phyloP scores from a whole-genome alignment of 2,888 invertebrate species.

The Petrolisthes manimaculis region DNA sequence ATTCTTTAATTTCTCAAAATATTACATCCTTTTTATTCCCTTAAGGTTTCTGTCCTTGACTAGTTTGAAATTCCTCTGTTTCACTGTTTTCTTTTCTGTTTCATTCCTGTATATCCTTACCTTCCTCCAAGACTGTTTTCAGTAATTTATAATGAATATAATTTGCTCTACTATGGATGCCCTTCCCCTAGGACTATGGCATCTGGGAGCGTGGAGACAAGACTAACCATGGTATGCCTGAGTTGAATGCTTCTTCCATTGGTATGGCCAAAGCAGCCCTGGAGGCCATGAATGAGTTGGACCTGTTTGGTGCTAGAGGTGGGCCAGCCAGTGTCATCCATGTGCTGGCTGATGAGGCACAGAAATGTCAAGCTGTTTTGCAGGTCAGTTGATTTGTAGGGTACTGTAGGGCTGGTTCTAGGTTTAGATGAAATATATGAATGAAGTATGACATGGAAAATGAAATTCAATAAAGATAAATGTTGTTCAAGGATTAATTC shows the following conservation, averaged over 20 bases:
- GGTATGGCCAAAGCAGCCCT: constrained; percentile 99
- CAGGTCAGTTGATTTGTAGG: constrained; percentile 72
- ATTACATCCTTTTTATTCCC: no score
- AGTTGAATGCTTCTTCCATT: constrained; percentile 98
- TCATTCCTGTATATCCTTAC: no score
- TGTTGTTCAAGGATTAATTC: neutral
- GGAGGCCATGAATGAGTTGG: constrained; percentile 97
- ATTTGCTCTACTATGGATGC: no score
- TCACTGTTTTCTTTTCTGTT: no score
- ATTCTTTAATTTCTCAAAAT: no score
- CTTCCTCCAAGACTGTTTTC: no score
- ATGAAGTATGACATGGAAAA: neutral
- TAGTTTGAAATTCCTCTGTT: no score
- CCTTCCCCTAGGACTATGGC: constrained; percentile 82
- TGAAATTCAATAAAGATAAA: neutral
- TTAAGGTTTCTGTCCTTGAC: no score
- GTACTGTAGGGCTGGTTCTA: neutral
- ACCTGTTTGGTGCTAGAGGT: constrained; percentile 88
- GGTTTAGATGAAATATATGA: neutral
- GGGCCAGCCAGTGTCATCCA: constrained; percentile 97
- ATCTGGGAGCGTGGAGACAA: constrained; percentile 99
- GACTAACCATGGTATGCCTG: constrained; percentile 98
- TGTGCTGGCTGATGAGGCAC: constrained; percentile 97
- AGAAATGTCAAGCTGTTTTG: constrained; percentile 97
- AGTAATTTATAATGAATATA: no score